Conservation (phyloP, 2,797 vertebrate species). For the Fringilla coelebs region DNA sequence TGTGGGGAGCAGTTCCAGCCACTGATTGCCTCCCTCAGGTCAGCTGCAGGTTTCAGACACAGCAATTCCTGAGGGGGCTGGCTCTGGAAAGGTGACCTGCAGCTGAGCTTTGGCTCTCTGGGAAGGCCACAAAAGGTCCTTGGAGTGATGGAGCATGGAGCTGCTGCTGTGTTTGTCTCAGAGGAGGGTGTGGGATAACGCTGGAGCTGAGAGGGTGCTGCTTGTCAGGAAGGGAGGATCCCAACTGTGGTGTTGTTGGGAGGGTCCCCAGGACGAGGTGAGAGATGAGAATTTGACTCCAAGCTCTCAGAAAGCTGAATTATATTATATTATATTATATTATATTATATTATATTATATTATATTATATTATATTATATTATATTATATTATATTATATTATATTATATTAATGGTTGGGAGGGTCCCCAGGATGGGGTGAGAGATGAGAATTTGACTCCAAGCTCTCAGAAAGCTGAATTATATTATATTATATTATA, state of each 20-base stretch:
- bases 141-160: background rate
- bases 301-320: no score
- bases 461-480: no score
- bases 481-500: no score
- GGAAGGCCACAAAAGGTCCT: background rate
- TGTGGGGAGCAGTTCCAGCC: background rate
- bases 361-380: no score
- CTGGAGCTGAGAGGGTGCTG: fast-evolving
- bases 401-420: no score
- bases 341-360: no score
- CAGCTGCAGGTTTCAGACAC: fast-evolving
- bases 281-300: no score
- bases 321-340: no score
- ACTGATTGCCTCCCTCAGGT: background rate
- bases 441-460: no score
- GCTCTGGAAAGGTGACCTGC: background rate
- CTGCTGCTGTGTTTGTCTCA: background rate
- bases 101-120: background rate
- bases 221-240: background rate
- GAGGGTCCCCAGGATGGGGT: no score
- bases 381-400: no score
- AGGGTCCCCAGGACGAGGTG: no score
- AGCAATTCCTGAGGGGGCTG: background rate
- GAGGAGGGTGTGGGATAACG: background rate
- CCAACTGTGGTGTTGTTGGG: background rate